Base-by-base conservation (phyloP, 2,888 invertebrate genomes). In the Apoderus coryli region DNA sequence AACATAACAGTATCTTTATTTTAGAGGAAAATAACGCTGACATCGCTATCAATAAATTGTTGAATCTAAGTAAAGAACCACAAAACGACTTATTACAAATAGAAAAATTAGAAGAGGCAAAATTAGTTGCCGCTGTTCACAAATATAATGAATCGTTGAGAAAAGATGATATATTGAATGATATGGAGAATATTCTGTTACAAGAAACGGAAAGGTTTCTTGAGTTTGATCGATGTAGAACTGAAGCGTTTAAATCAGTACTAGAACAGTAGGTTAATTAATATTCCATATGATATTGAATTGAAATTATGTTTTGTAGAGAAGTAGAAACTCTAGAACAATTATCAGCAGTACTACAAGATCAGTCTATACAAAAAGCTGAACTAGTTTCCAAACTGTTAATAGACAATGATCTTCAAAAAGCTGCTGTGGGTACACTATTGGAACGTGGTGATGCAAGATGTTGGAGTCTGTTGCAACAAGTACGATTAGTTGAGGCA, bases 401-500 rank as follows among this genome's bases (percentile, higher is more conserved):
- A 42, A 67, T 71, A 47, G 76, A 80, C 48, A 73, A 72, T 48
- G 73, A 73, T 42, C 50, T 79, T 31, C 81, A 81, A 51, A 76
- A 74, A 53, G 73, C 70, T 4, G 72, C 77, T 5, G 76, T 82
- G 3, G 71, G 73, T 14, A 69, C 75, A 9, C 57, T 81, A 25
- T 57, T 81, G 36, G 76, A 78, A 54, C 66, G 72, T 47, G 19
- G 19, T 19, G 81, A 81, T 57, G 69, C 78, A 4, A 69, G 74
- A 45, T 74, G 72, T 39, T 79, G 79, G 78, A 75, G 77, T 44
- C 60, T 81, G 14, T 66, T 76, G 41, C 76, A 80, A 51, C 79
- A 80, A 63, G 73, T 81, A 39, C 65, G 69, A 43, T 57, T 79
- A 34, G 76, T 81, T 24, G 77, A 80, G 42, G 61, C 64, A 7